These are phyloP conservation scores for Sardina pilchardus DNA, from an alignment of 2,113 vertebrate genomes.

Conservation along the genomic window DNA sequence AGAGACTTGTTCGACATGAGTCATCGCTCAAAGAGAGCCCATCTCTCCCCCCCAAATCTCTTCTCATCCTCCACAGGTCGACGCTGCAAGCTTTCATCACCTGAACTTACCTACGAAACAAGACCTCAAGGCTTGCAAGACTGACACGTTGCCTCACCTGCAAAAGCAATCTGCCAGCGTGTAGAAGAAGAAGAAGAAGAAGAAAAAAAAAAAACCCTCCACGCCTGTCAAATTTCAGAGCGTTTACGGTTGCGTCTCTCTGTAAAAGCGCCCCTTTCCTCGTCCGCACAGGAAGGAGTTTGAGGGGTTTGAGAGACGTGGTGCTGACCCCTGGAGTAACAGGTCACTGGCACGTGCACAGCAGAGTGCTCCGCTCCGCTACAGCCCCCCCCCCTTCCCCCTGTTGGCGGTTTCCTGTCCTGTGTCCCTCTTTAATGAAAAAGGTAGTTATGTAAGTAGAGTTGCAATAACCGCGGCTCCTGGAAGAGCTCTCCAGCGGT, in stretches of 20 bases:
- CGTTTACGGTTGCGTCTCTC: neutral
- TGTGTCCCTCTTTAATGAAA: neutral
- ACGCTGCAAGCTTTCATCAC: neutral
- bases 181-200: neutral
- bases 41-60: constrained; percentile 25
- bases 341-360: neutral
- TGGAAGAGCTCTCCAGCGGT: neutral
- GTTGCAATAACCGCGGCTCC: neutral
- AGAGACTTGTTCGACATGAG: constrained; percentile 24
- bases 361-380: neutral
- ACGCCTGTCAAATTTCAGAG: neutral
- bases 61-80: neutral
- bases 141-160: neutral
- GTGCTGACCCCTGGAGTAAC: neutral
- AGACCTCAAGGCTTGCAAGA: neutral
- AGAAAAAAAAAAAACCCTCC: neutral
- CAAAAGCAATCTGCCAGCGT: neutral
- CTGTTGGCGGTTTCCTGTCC: neutral
- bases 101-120: neutral
- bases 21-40: constrained; percentile 20
- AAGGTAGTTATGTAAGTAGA: neutral
- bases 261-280: neutral
- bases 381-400: neutral
- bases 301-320: neutral
- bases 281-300: neutral